These are phyloP conservation scores for Cliona cf. orientalis DNA, from an alignment of 37 sponge, comb jelly and placozoan genomes.

Conservation along the genomic window DNA sequence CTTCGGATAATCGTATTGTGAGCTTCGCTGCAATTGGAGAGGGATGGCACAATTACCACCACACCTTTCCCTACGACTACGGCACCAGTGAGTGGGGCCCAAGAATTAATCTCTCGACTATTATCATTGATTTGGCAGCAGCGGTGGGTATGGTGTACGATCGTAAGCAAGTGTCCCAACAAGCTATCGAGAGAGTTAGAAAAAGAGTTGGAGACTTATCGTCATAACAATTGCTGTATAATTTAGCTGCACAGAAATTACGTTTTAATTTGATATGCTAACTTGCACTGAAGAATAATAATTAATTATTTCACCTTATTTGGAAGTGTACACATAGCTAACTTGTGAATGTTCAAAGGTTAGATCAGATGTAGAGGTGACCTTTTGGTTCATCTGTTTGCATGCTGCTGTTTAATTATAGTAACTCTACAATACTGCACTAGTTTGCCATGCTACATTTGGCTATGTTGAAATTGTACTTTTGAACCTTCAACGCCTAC, in stretches of 20 bases:
- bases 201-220: constrained; percentile 45
- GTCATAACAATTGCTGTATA: too few species aligned
- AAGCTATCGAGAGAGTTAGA: constrained; percentile 28
- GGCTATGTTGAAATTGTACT: too few species aligned
- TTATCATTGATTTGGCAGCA: constrained; percentile 83
- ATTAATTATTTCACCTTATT: background rate
- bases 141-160: constrained; percentile 83
- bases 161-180: constrained; percentile 62
- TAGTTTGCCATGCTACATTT: too few species aligned
- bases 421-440: too few species aligned
- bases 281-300: background rate
- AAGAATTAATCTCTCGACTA: constrained; percentile 79
- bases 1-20: constrained; percentile 87
- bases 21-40: constrained; percentile 85
- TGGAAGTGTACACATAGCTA: background rate
- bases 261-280: too few species aligned
- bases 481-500: too few species aligned
- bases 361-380: too few species aligned
- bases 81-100: constrained; percentile 90
- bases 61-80: constrained; percentile 95
- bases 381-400: too few species aligned
- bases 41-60: constrained; percentile 98
- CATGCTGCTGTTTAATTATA: too few species aligned
- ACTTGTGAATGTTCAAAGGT: too few species aligned
- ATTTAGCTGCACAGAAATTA: too few species aligned